Evolutionary conservation across 1,140 invertebrate species (phyloP).

Genomic region (Penaeus japonicus): DNA sequence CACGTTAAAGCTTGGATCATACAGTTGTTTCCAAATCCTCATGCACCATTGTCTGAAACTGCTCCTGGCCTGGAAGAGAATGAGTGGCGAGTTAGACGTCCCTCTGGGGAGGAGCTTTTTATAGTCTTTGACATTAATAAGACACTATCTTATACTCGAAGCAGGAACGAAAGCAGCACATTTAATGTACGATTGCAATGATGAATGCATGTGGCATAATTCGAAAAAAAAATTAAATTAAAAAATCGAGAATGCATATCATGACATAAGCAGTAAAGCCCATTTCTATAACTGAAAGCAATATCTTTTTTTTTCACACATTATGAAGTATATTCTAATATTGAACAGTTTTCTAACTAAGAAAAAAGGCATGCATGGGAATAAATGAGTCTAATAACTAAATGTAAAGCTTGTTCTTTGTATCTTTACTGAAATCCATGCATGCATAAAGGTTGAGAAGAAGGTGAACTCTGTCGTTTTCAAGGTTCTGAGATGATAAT

Average conservation of each 20-base stretch:
- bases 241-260: conserved; percentile 47
- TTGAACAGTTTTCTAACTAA: conserved; percentile 11
- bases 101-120: neutral
- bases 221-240: no score
- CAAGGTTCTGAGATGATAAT: neutral
- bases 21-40: conserved; percentile 57
- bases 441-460: neutral
- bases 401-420: conserved; percentile 6
- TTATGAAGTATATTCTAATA: conserved; percentile 23
- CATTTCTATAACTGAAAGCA: conserved; percentile 28
- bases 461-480: neutral
- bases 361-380: conserved; percentile 25
- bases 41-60: conserved; percentile 57
- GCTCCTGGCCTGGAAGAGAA: conserved; percentile 56
- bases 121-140: neutral
- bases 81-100: neutral
- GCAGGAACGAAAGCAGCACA: conserved; percentile 54
- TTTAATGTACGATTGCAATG: conserved; percentile 36
- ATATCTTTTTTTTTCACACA: conserved; percentile 27
- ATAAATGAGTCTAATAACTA: neutral
- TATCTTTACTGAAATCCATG: conserved; percentile 44
- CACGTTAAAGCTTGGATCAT: conserved; percentile 42
- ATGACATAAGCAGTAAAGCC: conserved; percentile 48
- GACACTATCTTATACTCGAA: conserved; percentile 6
- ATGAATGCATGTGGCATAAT: conserved; percentile 25